These are phyloP conservation scores for Coturnix japonica DNA, from an alignment of 2,113 vertebrate genomes.

Conservation along the genomic window DNA sequence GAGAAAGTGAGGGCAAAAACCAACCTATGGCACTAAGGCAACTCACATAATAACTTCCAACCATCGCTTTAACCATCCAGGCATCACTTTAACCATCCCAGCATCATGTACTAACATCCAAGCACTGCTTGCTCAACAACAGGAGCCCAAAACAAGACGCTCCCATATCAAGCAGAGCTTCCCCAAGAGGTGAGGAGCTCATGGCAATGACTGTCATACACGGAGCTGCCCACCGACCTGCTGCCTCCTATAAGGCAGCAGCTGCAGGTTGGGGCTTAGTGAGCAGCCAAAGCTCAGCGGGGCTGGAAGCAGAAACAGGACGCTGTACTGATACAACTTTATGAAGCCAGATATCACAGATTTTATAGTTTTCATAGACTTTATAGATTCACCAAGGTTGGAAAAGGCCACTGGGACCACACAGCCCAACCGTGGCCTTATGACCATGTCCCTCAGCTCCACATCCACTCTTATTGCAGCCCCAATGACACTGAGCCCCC, in stretches of 20 bases:
- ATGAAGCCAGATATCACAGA: no score
- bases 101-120: no score
- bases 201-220: not conserved
- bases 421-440: no score
- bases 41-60: not conserved
- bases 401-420: no score
- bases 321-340: not conserved
- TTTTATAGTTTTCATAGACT: no score
- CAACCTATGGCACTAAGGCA: not conserved
- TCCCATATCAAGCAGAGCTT: accelerated
- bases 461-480: no score
- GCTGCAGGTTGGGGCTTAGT: no score
- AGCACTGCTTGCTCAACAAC: not conserved
- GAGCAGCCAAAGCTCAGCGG: not conserved
- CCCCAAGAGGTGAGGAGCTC: not conserved
- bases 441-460: no score
- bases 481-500: no score
- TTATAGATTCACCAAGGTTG: no score
- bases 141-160: not conserved
- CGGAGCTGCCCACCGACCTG: not conserved
- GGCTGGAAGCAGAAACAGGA: constrained; percentile 12
- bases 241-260: not conserved
- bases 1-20: not conserved
- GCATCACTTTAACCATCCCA: not conserved
- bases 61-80: not conserved